These are phyloP conservation scores for Didymodactylos carnosus DNA, from an alignment of 2,888 invertebrate genomes.

Conservation along the genomic window DNA sequence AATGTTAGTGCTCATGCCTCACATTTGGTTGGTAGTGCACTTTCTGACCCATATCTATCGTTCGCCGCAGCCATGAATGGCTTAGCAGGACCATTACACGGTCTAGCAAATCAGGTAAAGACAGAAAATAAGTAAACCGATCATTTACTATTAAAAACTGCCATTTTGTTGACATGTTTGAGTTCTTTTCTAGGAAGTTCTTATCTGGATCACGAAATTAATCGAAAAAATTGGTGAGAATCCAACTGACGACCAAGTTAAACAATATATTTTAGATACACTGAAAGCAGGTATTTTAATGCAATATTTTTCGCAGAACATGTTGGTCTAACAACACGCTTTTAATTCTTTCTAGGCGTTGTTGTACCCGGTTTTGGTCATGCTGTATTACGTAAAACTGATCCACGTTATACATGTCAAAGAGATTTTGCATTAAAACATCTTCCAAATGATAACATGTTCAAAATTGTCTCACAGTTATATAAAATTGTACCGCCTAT, in stretches of 20 bases:
- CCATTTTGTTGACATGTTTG: conserved; percentile 21
- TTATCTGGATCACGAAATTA: conserved; percentile 77
- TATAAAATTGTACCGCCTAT: conserved; percentile 81
- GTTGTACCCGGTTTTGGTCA: conserved; percentile 91
- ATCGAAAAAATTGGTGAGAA: conserved; percentile 58
- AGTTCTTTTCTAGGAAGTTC: conserved; percentile 43
- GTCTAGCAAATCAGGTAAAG: conserved; percentile 81
- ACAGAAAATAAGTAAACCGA: no score
- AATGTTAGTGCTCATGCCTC: conserved; percentile 85
- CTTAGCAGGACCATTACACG: conserved; percentile 80
- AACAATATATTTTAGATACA: conserved; percentile 91
- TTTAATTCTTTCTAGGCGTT: no score
- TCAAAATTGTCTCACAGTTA: conserved; percentile 68
- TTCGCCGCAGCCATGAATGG: conserved; percentile 82
- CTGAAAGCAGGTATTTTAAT: conserved; percentile 73
- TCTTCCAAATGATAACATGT: conserved; percentile 68
- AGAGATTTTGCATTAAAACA: conserved; percentile 80
- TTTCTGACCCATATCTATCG: conserved; percentile 77
- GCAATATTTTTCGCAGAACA: background rate
- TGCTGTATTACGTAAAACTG: conserved; percentile 81
- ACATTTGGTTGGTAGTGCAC: conserved; percentile 74
- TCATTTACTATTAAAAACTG: background rate
- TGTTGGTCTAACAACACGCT: background rate
- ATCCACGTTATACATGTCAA: conserved; percentile 74
- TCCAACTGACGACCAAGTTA: conserved; percentile 68